Base-by-base conservation (phyloP, 1,140 invertebrate species). In the Hermetia illucens region DNA sequence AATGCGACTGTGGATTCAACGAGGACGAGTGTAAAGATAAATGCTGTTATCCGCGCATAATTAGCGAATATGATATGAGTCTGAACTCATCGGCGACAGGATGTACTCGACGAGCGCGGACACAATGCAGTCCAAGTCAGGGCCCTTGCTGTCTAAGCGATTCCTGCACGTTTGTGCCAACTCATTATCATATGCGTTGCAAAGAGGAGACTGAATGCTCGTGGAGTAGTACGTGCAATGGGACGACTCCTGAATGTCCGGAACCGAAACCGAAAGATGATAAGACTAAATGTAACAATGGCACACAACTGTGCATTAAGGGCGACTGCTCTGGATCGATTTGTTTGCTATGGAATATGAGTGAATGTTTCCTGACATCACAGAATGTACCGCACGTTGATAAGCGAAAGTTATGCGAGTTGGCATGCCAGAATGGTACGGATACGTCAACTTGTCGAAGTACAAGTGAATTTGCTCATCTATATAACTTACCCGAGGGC, bases 1-100 rank as follows among this genome's bases (percentile, higher is more conserved):
- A 98, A 64, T 99, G 95, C 56, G 95, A 99, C 63, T 99, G 95
- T 60, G 95, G 95, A 17, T 99, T 94, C 58, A 86, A 93, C 52
- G 77, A 86, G 39, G 72, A 76, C 16, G 94, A 98, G 55, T 98
- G 94, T 64, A 74, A 74, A 41, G 90, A 97, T 50, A 75, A 73
- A 24, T 99, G 95, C 59, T 99, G 95, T 63, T 91, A 93, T 62
- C 92, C 93, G 4, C 66, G 85, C 13, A 64, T 81, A 49, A 62
- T 90, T 3, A 77, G 73, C 46, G 72, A 76, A 16, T 61, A 70
- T 39, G 83, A 88, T 45, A 68, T 65, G 30, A 70, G 72, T 17
- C 61, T 68, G 21, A 88, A 91, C 54, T 66, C 65, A 10, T 69
- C 72, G 0, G 84, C 85, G 39, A 78, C 78, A 44, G 82, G 85